phyloP scores from a whole-genome alignment of 1,140 invertebrate species.

The Antheraea mylitta region DNA sequence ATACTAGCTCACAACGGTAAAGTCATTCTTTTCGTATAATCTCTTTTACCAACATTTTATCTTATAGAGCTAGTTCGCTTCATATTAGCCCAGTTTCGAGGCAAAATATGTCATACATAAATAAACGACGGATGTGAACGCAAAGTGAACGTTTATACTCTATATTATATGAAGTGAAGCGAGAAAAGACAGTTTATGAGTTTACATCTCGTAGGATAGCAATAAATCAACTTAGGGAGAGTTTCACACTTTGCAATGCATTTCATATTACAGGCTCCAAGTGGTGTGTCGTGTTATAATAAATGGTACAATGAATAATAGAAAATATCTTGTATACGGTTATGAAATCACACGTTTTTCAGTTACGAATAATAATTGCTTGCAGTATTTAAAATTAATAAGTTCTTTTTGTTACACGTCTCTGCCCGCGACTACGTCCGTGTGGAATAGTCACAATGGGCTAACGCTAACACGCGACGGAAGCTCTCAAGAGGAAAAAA shows the following conservation, averaged over 20 bases:
- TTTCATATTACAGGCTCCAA: background rate
- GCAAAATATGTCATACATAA: constrained; percentile 14
- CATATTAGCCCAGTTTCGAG: background rate
- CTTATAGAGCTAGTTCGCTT: background rate
- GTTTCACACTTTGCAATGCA: background rate
- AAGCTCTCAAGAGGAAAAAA: too few species aligned
- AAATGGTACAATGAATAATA: background rate
- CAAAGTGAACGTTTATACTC: constrained; percentile 7
- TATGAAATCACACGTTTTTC: background rate
- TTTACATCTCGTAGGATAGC: background rate
- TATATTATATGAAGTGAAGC: background rate
- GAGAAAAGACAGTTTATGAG: background rate
- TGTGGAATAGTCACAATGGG: too few species aligned
- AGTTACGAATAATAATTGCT: background rate
- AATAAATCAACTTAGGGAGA: background rate
- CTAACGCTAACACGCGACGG: too few species aligned
- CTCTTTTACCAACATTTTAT: too few species aligned
- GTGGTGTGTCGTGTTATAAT: background rate
- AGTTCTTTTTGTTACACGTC: too few species aligned
- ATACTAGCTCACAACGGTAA: too few species aligned
- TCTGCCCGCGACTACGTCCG: too few species aligned
- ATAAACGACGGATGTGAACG: background rate
- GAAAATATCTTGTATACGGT: background rate
- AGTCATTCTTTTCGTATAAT: too few species aligned
- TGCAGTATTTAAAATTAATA: too few species aligned